phyloP scores from a whole-genome alignment of 2,113 vertebrate species.

The Chaetops frenatus region DNA sequence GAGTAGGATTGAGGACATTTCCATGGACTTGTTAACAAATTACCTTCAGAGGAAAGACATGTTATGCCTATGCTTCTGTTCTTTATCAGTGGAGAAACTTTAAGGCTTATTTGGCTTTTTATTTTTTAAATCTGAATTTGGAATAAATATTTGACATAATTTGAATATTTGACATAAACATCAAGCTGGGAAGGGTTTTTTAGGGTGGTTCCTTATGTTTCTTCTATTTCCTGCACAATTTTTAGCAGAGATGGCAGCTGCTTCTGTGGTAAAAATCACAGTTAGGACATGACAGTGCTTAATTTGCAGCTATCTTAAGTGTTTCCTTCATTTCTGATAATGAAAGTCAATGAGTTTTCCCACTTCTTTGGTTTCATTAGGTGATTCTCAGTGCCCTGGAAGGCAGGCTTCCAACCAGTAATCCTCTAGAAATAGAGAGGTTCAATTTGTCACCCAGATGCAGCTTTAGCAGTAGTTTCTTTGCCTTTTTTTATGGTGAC shows the following conservation, averaged over 20 bases:
- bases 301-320: not conserved
- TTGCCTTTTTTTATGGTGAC: accelerated
- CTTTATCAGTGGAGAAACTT: not conserved
- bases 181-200: not conserved
- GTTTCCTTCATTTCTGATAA: not conserved
- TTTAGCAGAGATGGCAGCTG: not conserved
- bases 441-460: not conserved
- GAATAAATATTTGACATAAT: no score
- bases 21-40: not conserved
- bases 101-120: not conserved
- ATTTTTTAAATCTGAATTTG: not conserved
- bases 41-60: not conserved
- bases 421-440: not conserved
- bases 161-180: accelerated
- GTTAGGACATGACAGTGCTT: not conserved
- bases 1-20: not conserved
- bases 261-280: not conserved
- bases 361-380: accelerated
- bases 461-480: not conserved
- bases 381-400: not conserved
- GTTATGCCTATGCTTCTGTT: not conserved
- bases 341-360: not conserved
- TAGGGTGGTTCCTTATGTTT: not conserved
- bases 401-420: not conserved
- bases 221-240: not conserved